Conservation (phyloP, 2,113 vertebrate genomes). For the Falcunculus frontatus region DNA sequence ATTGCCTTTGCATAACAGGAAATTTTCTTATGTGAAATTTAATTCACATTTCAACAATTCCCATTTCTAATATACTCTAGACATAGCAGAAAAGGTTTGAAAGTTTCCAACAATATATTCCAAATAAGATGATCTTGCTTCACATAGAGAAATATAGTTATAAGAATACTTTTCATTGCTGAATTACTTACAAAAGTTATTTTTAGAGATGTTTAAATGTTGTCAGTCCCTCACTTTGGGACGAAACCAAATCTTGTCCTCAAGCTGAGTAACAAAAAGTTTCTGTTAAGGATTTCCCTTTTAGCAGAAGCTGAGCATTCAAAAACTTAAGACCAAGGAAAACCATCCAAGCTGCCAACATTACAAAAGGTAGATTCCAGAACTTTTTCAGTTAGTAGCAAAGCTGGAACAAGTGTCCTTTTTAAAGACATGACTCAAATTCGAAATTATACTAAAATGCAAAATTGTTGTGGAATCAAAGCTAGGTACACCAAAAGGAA, state of each 20-base stretch:
- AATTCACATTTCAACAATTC: background rate
- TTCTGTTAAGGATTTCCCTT: background rate
- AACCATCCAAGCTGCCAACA: background rate
- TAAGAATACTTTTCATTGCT: background rate
- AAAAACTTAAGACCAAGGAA: background rate
- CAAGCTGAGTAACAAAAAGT: background rate
- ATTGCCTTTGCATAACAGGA: background rate
- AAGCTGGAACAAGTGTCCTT: fast-evolving
- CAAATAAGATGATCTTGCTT: background rate
- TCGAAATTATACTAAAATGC: background rate
- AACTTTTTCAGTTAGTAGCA: background rate
- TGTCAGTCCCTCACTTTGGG: background rate
- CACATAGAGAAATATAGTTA: background rate
- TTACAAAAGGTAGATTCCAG: background rate
- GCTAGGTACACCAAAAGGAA: background rate
- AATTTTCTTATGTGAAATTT: background rate
- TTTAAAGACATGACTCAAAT: background rate
- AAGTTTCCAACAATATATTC: background rate
- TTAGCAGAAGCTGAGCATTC: background rate
- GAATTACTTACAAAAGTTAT: background rate
- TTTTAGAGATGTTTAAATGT: background rate
- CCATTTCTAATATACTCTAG: background rate
- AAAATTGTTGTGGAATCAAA: background rate
- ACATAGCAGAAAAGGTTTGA: background rate
- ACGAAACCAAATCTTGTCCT: background rate